Conservation (phyloP, 2,797 vertebrate species). For the Cuniculus paca region DNA sequence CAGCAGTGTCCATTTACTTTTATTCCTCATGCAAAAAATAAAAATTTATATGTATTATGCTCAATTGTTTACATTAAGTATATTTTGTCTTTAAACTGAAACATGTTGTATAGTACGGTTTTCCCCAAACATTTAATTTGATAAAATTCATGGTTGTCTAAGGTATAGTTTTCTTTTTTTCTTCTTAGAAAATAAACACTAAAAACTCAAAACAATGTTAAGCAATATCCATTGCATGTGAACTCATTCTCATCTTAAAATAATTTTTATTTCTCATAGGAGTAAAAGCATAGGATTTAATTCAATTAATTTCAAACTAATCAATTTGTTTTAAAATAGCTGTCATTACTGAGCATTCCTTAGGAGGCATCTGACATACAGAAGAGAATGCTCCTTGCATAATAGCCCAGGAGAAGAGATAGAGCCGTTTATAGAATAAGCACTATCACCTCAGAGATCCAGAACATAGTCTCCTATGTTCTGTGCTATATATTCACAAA, state of each 20-base stretch:
- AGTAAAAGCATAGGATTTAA: not conserved
- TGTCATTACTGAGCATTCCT: not conserved
- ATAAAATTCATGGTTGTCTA: not conserved
- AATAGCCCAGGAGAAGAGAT: fast-evolving
- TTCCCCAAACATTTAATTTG: not conserved
- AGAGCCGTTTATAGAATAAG: not conserved
- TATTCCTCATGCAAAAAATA: not conserved
- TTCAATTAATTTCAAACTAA: not conserved
- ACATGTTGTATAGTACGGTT: not conserved
- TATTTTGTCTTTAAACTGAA: slow-evolving; percentile 13
- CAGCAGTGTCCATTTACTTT: not conserved
- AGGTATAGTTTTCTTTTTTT: not conserved
- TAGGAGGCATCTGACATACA: not conserved
- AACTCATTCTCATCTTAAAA: not conserved
- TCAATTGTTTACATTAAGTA: not conserved
- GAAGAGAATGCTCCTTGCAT: not conserved
- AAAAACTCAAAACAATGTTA: not conserved
- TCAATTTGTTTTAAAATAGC: not conserved
- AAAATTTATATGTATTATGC: fast-evolving
- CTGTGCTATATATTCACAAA: not conserved
- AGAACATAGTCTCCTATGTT: fast-evolving
- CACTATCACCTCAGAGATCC: too few relatives aligned
- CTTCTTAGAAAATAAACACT: not conserved
- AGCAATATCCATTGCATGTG: not conserved
- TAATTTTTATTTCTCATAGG: not conserved